Base-by-base conservation (phyloP, 2,888 invertebrate genomes). In the Zygaena filipendulae region DNA sequence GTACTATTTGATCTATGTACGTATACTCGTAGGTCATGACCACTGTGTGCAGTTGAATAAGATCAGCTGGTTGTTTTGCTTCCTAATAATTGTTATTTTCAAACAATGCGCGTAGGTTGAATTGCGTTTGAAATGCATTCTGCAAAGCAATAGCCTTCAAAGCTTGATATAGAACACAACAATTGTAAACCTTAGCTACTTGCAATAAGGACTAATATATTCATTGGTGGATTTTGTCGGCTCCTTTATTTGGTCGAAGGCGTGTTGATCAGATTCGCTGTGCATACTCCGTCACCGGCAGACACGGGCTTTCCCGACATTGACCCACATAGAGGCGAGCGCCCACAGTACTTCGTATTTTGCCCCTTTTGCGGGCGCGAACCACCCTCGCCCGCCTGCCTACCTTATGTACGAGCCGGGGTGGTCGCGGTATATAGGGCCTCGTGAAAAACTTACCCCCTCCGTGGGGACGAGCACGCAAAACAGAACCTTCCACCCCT, bases 271-370 rank as follows among this genome's bases (percentile, higher is more conserved):
- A 67, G 77, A 74, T 75, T 77, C 74, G 74, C 72, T 75, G 77
- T 77, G 77, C 77, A 79, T 77, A 77, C 67, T 77, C 66, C 72
- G 77, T 79, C 77, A 77, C 74, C 68, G 72, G 77, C 68, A 79
- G 77, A 79, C 77, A 75, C 77, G 77, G 77, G 77, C 74, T 81
- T 81, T 77, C 80, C 81, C 80, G 81, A 75, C 81, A 81, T 81
- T 81, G 81, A 81, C 81, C 81, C 77, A 81, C 74, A 79, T 79
- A 74, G 72, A 72, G 56, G 51, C 75, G 71, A 71, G 77, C 74
- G 74, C 77, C 71, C 77, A 75, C 72, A 77, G 75, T 72, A 75
- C 77, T 72, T 72, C 75, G 79, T 77, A 79, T 79, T 79, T 79
- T 79, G 79, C 79, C 79, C 79, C 79, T 79, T 79, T 79, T 79